phyloP scores from a whole-genome alignment of 2,113 vertebrate genomes.

The Phrynosoma blainvillii region DNA sequence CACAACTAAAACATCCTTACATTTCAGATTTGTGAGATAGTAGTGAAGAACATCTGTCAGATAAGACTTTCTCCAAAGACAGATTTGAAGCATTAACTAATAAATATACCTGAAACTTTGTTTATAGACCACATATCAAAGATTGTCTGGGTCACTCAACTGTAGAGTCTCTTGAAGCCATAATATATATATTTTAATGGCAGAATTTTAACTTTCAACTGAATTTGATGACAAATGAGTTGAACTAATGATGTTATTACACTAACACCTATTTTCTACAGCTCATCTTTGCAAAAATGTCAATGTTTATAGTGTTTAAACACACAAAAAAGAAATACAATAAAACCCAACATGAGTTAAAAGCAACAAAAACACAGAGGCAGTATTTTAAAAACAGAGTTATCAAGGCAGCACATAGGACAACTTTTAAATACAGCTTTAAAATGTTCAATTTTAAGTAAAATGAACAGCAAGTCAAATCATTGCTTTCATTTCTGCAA shows the following conservation, averaged over 20 bases:
- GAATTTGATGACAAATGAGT: background rate
- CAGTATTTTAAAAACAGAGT: too few relatives aligned
- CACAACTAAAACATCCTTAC: too few relatives aligned
- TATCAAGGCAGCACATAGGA: too few relatives aligned
- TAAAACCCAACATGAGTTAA: too few relatives aligned
- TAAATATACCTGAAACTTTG: background rate
- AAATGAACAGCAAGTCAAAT: too few relatives aligned
- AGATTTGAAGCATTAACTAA: background rate
- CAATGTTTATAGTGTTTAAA: background rate
- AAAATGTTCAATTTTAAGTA: too few relatives aligned
- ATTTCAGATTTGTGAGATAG: background rate
- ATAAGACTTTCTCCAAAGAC: background rate
- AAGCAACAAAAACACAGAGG: too few relatives aligned
- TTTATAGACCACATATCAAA: background rate
- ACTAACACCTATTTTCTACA: background rate
- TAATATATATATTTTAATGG: background rate
- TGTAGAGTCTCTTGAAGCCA: background rate
- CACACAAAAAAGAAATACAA: too few relatives aligned
- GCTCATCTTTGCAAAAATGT: background rate
- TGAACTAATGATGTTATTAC: background rate
- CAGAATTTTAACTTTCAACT: background rate
- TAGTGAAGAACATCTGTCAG: background rate
- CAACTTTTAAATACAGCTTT: too few relatives aligned
- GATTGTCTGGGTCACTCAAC: background rate
- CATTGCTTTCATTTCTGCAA: background rate